These are phyloP conservation scores for Oedothorax gibbosus DNA, from an alignment of 1,140 invertebrate genomes.

Conservation along the genomic window DNA sequence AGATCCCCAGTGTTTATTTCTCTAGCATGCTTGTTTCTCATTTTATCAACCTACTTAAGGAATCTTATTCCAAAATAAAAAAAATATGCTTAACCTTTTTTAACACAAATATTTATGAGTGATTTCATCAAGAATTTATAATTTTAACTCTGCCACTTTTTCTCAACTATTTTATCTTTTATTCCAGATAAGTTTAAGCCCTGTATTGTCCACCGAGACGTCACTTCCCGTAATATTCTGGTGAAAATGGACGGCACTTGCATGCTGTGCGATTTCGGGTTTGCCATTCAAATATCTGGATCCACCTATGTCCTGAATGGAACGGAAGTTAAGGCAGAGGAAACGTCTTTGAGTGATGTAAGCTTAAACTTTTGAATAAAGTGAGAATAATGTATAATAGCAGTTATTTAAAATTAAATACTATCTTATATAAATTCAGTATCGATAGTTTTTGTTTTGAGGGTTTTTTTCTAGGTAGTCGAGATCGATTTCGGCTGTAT, in stretches of 20 bases:
- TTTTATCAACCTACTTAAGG: no score
- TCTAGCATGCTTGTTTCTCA: no score
- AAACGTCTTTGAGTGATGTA: constrained; percentile 81
- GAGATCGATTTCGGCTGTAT: background rate
- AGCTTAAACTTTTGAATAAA: constrained; percentile 65
- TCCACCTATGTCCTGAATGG: constrained; percentile 77
- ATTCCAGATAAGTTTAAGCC: constrained; percentile 78
- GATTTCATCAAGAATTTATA: no score
- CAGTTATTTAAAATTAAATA: background rate
- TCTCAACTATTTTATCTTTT: background rate
- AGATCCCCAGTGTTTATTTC: no score
- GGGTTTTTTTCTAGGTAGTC: background rate
- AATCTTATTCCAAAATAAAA: no score
- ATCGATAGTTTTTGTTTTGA: background rate
- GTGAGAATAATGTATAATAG: no score
- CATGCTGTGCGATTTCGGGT: constrained; percentile 87
- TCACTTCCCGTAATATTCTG: constrained; percentile 88
- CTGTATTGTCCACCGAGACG: constrained; percentile 86
- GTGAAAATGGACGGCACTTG: constrained; percentile 81
- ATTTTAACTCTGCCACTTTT: no score
- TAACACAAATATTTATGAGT: no score
- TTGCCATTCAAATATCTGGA: constrained; percentile 77
- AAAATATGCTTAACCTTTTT: no score
- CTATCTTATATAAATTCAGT: background rate
- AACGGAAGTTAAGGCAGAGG: constrained; percentile 78